phyloP scores from a whole-genome alignment of 2,113 vertebrate genomes.

The Pluvianellus socialis region DNA sequence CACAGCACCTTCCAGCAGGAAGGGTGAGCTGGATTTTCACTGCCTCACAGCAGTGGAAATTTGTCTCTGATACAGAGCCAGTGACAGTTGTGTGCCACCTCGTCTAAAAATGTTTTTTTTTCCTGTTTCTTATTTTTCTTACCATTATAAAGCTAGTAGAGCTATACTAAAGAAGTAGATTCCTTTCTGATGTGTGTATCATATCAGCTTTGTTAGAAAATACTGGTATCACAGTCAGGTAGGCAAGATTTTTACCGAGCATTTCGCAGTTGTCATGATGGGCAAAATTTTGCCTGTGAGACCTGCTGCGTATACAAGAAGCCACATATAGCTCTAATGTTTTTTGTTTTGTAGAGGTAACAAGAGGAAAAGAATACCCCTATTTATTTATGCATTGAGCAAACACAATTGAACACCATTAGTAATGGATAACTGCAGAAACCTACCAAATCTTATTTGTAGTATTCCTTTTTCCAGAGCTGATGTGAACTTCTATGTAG shows the following conservation, averaged over 20 bases:
- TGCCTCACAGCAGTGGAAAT: background rate
- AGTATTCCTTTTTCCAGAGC: background rate
- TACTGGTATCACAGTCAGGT: background rate
- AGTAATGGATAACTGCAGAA: background rate
- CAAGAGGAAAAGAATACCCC: rapidly evolving
- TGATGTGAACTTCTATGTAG: background rate
- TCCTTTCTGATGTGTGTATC: background rate
- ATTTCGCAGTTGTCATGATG: background rate
- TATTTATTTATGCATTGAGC: background rate
- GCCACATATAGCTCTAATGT: background rate
- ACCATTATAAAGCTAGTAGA: background rate
- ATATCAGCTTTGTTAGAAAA: background rate
- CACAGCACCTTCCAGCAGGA: background rate
- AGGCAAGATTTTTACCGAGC: background rate
- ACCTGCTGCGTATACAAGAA: background rate
- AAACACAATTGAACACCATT: background rate
- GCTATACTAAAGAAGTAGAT: background rate
- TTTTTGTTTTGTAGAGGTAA: background rate
- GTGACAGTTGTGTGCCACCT: background rate
- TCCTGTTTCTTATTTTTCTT: background rate
- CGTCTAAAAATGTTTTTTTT: background rate
- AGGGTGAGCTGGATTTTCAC: background rate
- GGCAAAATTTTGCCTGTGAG: background rate
- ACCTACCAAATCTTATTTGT: background rate
- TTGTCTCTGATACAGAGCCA: background rate